A percentile compares a stretch with the other conserved stretches of the same genome.
phyloP scores from a whole-genome alignment of 2,113 vertebrate genomes.

The Orientallactaga bullata region DNA sequence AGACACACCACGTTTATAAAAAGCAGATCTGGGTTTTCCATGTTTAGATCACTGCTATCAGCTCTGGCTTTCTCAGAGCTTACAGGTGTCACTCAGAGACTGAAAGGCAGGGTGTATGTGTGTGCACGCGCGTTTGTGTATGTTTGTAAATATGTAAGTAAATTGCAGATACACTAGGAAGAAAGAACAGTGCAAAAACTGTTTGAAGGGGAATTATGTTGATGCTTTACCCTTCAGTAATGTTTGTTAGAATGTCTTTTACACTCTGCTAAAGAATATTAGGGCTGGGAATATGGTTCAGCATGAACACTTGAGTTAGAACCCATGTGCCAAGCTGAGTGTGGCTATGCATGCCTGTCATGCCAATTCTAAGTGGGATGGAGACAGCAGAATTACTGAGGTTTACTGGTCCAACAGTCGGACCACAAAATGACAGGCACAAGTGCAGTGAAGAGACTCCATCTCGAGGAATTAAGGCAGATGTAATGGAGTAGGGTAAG shows the following conservation, averaged over 20 bases:
- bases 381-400: no score
- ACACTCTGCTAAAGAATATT: not conserved
- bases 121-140: not conserved
- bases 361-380: no score
- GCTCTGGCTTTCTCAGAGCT: not conserved
- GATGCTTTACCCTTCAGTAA: constrained; percentile 39
- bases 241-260: not conserved
- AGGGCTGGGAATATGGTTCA: no score
- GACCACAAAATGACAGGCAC: no score
- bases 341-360: no score
- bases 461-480: no score
- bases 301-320: no score
- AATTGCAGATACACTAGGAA: not conserved
- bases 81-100: not conserved
- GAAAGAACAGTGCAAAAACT: not conserved
- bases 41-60: not conserved
- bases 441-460: no score
- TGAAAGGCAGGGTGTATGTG: not conserved
- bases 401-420: no score
- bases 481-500: no score
- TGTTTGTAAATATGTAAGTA: not conserved
- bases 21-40: not conserved
- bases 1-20: not conserved
- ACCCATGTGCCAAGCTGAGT: no score
- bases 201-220: not conserved